Conservation (phyloP, 2,797 vertebrate genomes). For the Anabacerthia variegaticeps region DNA sequence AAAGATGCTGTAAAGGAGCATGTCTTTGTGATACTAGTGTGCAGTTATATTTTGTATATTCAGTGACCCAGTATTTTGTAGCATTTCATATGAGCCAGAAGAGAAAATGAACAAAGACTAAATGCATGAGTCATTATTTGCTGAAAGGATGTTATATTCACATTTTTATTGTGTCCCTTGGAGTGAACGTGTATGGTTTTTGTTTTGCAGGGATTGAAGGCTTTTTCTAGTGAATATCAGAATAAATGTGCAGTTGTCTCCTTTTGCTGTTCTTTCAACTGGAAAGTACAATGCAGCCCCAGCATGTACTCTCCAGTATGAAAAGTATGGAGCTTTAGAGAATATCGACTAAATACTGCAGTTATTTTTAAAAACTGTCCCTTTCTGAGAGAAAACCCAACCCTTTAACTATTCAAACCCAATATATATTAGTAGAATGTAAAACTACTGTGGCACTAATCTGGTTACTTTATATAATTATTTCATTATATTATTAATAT, state of each 20-base stretch:
- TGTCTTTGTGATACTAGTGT: neutral
- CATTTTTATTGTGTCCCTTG: neutral
- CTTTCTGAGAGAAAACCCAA: neutral
- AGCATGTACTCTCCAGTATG: neutral
- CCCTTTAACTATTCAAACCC: neutral
- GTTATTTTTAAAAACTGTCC: neutral
- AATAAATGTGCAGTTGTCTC: constrained; percentile 39
- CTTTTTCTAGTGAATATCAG: constrained; percentile 11
- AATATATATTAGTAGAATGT: neutral
- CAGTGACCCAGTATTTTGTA: constrained; percentile 56
- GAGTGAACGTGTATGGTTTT: neutral
- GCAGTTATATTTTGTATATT: constrained; percentile 41
- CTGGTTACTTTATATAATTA: neutral
- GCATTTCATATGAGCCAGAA: neutral
- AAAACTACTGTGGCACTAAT: neutral
- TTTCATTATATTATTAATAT: neutral
- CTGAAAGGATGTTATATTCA: neutral
- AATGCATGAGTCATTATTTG: constrained; percentile 55
- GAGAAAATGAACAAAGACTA: constrained; percentile 38
- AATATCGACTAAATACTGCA: neutral
- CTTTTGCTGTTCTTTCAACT: constrained; percentile 33
- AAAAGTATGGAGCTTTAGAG: neutral
- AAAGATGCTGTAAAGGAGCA: neutral
- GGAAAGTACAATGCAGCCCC: constrained; percentile 46
- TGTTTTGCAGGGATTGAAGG: neutral